phyloP scores from a whole-genome alignment of 2,888 invertebrate species.

The Eilema griseolum region DNA sequence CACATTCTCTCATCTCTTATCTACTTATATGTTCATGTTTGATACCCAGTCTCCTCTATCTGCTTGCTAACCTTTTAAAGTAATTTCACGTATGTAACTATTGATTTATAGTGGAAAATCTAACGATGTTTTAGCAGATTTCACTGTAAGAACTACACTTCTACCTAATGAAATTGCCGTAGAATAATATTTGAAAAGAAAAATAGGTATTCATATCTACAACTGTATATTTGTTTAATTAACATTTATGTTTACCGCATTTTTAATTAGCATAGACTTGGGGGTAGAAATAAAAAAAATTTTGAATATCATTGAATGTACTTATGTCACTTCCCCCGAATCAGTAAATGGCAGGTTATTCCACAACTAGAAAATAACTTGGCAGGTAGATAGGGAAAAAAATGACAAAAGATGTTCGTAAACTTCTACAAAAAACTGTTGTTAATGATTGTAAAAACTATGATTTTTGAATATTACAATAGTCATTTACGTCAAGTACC shows the following conservation, averaged over 20 bases:
- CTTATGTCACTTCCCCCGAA: neutral
- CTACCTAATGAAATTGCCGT: no score
- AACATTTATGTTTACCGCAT: neutral
- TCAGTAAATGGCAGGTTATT: neutral
- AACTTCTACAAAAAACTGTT: slow-evolving; percentile 4
- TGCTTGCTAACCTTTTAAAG: neutral
- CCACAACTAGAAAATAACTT: neutral
- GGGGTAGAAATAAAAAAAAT: neutral
- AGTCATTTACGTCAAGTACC: slow-evolving; percentile 28
- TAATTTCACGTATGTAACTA: no score
- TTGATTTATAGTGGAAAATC: no score
- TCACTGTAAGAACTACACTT: no score
- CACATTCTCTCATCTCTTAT: no score
- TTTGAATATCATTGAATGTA: neutral
- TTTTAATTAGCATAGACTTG: neutral
- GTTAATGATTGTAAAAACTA: slow-evolving; percentile 26
- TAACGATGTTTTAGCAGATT: no score
- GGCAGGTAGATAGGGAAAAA: slow-evolving; percentile 13
- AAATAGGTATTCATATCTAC: no score
- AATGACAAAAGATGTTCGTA: neutral
- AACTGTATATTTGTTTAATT: neutral
- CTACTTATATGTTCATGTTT: neutral
- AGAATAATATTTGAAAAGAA: no score
- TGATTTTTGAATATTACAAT: slow-evolving; percentile 33
- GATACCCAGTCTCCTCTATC: neutral